Evolutionary conservation across 1,140 invertebrate genomes (phyloP).

Genomic region (Zaprionus tsacasi): DNA sequence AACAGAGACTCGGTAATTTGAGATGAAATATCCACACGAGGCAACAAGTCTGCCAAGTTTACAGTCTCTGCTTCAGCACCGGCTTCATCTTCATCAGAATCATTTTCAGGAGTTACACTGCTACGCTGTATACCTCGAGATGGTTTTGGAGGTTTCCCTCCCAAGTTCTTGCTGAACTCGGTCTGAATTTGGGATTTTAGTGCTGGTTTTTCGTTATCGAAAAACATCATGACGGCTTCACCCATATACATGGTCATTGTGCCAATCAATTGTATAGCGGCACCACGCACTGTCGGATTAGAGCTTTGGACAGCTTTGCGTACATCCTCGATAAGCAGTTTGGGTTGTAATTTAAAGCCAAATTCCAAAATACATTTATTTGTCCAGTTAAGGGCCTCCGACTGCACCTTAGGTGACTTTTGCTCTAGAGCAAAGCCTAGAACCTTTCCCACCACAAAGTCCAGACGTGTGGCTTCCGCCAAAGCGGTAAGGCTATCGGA

Average conservation of each 20-base stretch:
- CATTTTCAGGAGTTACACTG: conserved; percentile 82
- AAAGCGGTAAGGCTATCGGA: conserved; percentile 90
- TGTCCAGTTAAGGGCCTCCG: conserved; percentile 93
- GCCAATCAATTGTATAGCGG: conserved; percentile 87
- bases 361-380: conserved; percentile 92
- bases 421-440: conserved; percentile 91
- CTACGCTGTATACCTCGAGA: conserved; percentile 86
- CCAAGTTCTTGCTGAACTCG: conserved; percentile 93
- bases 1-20: conserved; percentile 93
- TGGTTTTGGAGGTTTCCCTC: conserved; percentile 89
- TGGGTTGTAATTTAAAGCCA: conserved; percentile 90
- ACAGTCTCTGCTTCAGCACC: conserved; percentile 83
- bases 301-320: conserved; percentile 93
- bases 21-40: conserved; percentile 93
- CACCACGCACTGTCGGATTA: conserved; percentile 92
- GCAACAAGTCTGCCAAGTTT: conserved; percentile 89
- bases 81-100: conserved; percentile 86
- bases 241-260: conserved; percentile 93
- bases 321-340: conserved; percentile 91
- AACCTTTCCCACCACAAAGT: conserved; percentile 90
- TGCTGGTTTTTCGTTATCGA: conserved; percentile 94
- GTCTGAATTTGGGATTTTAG: conserved; percentile 93
- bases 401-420: conserved; percentile 96
- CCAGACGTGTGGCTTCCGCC: conserved; percentile 91
- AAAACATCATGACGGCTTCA: conserved; percentile 89